Percentiles rank a stretch among this genome's conserved stretches.
phyloP scores from a whole-genome alignment of 2,888 invertebrate species.

The Hydropsyche betteni region DNA sequence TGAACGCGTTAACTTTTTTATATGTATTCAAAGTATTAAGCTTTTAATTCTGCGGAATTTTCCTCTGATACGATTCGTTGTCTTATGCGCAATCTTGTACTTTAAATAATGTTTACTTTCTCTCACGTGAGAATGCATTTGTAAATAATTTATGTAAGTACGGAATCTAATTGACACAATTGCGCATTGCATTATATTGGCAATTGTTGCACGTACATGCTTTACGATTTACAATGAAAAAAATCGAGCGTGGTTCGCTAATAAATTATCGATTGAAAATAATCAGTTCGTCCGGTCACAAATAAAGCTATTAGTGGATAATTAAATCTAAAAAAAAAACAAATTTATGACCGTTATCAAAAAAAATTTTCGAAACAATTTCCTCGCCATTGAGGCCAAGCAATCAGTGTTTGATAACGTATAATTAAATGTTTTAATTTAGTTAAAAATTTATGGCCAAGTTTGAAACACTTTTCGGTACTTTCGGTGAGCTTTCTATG shows the following conservation, averaged over 20 bases:
- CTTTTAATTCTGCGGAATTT: not conserved
- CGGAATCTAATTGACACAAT: slow-evolving; percentile 18
- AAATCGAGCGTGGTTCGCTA: not conserved
- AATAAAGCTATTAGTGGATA: slow-evolving; percentile 10
- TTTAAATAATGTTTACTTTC: slow-evolving; percentile 11
- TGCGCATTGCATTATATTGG: slow-evolving; percentile 1
- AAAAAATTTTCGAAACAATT: slow-evolving; percentile 7
- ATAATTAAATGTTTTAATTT: slow-evolving; percentile 25
- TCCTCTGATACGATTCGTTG: not conserved
- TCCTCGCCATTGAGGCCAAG: slow-evolving; percentile 1
- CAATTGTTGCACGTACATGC: not conserved
- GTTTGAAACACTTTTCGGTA: slow-evolving; percentile 6
- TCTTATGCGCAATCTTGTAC: not conserved
- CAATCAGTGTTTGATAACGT: slow-evolving; percentile 9
- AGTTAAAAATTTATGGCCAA: slow-evolving; percentile 9
- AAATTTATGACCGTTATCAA: not conserved
- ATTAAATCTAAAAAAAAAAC: not conserved
- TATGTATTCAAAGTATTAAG: not conserved
- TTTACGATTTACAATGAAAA: not conserved
- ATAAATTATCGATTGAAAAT: not conserved
- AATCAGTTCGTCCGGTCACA: not conserved
- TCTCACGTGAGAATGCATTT: slow-evolving; percentile 9
- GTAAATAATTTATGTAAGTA: slow-evolving; percentile 19
- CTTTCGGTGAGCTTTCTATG: slow-evolving; percentile 10
- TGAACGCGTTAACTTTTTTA: not conserved